Conservation (phyloP, 2,888 invertebrate genomes). For the Rhagophthalmus giganteus region DNA sequence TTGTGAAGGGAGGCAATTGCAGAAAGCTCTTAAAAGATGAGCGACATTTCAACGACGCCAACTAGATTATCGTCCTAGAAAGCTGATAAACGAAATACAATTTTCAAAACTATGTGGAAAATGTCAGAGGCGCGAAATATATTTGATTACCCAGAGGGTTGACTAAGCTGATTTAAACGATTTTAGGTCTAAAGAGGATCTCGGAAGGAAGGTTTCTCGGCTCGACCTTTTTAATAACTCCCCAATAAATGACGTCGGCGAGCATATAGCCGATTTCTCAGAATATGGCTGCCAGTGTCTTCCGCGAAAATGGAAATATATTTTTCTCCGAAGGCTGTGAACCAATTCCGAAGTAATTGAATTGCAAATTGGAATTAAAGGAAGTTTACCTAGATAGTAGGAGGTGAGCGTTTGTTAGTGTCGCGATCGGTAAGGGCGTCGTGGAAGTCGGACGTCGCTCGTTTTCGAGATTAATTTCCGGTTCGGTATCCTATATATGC, state of each 20-base stretch:
- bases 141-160: conserved; percentile 46
- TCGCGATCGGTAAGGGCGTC: neutral
- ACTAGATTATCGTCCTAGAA: conserved; percentile 39
- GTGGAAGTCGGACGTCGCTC: too few species aligned
- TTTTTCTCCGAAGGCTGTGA: conserved; percentile 18
- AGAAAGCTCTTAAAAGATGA: conserved; percentile 27
- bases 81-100: conserved; percentile 50
- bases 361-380: too few species aligned
- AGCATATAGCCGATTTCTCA: conserved; percentile 47
- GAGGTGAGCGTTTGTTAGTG: too few species aligned
- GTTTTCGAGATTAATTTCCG: too few species aligned
- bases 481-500: neutral
- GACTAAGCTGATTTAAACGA: conserved; percentile 46
- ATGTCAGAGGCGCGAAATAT: conserved; percentile 47
- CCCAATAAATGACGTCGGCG: conserved; percentile 51
- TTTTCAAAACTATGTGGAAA: conserved; percentile 51
- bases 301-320: conserved; percentile 22
- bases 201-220: conserved; percentile 37
- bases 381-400: neutral
- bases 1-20: conserved; percentile 6
- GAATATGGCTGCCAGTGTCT: conserved; percentile 48
- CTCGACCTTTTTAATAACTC: conserved; percentile 45
- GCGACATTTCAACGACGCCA: conserved; percentile 31
- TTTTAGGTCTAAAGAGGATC: conserved; percentile 41
- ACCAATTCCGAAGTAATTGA: too few species aligned